Percentiles rank a stretch among this genome's conserved stretches.
Evolutionary conservation across 2,888 invertebrate species (phyloP).

Genomic region (Catocala sponsa): DNA sequence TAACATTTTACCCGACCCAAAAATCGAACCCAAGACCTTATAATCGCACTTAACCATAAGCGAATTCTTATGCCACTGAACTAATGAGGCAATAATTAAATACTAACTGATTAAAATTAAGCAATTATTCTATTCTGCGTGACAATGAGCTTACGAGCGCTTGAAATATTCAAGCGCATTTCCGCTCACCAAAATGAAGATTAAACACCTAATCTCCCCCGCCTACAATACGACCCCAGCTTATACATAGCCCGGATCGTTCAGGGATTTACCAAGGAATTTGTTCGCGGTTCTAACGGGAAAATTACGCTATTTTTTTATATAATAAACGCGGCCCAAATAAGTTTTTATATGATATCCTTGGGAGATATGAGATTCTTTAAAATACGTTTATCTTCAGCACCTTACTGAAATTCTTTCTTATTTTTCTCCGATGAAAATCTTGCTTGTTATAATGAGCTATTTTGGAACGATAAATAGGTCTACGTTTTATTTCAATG

Average conservation of each 20-base stretch:
- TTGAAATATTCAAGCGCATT: neutral
- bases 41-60: too few species aligned
- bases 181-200: constrained; percentile 4
- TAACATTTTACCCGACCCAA: too few species aligned
- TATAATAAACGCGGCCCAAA: constrained; percentile 59
- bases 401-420: constrained; percentile 10
- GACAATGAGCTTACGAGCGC: neutral
- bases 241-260: constrained; percentile 60
- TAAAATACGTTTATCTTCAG: constrained; percentile 33
- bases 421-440: constrained; percentile 2
- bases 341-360: constrained; percentile 44
- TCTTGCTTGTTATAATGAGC: neutral
- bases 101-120: too few species aligned
- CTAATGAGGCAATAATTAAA: too few species aligned
- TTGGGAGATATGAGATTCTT: constrained; percentile 39
- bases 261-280: constrained; percentile 59
- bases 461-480: neutral
- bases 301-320: constrained; percentile 68
- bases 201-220: constrained; percentile 9
- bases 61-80: too few species aligned
- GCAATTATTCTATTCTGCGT: neutral
- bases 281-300: constrained; percentile 61
- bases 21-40: too few species aligned
- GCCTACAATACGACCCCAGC: constrained; percentile 41
- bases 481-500: too few species aligned